Percentiles rank a stretch among this genome's conserved stretches.
Evolutionary conservation across 2,797 vertebrate species (phyloP).

Genomic region (Smutsia temminckii): DNA sequence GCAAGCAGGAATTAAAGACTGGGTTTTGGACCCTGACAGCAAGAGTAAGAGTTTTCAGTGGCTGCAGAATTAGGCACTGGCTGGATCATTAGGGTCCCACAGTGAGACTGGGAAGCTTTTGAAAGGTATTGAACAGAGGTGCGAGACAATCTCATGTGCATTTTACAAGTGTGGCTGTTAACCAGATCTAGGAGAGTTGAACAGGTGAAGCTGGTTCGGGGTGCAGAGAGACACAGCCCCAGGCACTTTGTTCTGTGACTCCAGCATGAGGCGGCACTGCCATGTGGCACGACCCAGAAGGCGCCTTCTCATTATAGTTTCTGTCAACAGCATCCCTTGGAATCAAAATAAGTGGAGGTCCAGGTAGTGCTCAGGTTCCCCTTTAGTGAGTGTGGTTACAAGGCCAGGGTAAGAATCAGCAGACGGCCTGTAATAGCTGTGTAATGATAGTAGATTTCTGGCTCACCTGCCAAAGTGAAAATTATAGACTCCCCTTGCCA

Average conservation of each 20-base stretch:
- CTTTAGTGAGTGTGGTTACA: background rate
- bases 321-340: background rate
- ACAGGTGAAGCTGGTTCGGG: background rate
- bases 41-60: background rate
- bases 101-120: background rate
- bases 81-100: background rate
- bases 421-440: background rate
- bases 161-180: background rate
- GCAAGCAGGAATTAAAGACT: background rate
- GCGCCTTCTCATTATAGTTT: background rate
- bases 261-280: fast-evolving
- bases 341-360: background rate
- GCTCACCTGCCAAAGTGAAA: background rate
- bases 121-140: background rate
- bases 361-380: background rate
- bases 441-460: background rate
- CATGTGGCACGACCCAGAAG: fast-evolving
- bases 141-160: fast-evolving
- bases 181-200: background rate
- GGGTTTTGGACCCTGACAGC: background rate
- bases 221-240: background rate
- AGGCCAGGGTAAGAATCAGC: background rate
- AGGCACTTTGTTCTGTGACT: background rate
- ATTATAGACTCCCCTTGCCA: background rate
- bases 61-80: background rate